Evolutionary conservation across 1,140 invertebrate species (phyloP).

Genomic region (Anoplophora glabripennis): DNA sequence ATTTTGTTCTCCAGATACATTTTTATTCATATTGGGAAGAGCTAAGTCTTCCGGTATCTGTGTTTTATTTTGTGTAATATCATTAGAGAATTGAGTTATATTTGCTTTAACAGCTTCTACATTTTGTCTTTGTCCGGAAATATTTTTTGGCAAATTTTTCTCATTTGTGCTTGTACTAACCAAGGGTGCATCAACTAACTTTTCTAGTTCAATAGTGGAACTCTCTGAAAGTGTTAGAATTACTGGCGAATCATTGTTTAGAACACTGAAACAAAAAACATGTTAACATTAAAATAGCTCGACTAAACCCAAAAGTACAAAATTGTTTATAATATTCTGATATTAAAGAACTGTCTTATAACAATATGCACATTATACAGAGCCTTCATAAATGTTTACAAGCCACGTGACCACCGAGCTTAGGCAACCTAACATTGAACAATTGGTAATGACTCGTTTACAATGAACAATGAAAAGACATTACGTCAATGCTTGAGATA

Average conservation of each 20-base stretch:
- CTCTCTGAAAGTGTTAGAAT: slow-evolving; percentile 63
- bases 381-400: too few species aligned
- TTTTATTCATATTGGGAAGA: slow-evolving; percentile 23
- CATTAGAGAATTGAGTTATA: slow-evolving; percentile 10
- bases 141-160: slow-evolving; percentile 15
- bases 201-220: slow-evolving; percentile 58
- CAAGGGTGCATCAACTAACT: slow-evolving; percentile 35
- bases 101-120: slow-evolving; percentile 38
- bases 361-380: too few species aligned
- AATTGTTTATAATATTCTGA: too few species aligned
- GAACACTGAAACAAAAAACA: slow-evolving; percentile 23
- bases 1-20: slow-evolving; percentile 31
- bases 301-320: too few species aligned
- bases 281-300: background rate
- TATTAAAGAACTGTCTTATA: too few species aligned
- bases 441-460: too few species aligned
- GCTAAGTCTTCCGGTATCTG: slow-evolving; percentile 11
- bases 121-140: slow-evolving; percentile 28
- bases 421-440: too few species aligned
- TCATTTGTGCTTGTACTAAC: slow-evolving; percentile 20
- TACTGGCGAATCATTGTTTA: slow-evolving; percentile 49
- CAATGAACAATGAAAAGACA: too few species aligned
- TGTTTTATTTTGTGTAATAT: slow-evolving; percentile 14
- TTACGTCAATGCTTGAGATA: too few species aligned
- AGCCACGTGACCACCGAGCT: too few species aligned